Conservation (phyloP, 1,140 invertebrate genomes). For the Doryteuthis pealeii region DNA sequence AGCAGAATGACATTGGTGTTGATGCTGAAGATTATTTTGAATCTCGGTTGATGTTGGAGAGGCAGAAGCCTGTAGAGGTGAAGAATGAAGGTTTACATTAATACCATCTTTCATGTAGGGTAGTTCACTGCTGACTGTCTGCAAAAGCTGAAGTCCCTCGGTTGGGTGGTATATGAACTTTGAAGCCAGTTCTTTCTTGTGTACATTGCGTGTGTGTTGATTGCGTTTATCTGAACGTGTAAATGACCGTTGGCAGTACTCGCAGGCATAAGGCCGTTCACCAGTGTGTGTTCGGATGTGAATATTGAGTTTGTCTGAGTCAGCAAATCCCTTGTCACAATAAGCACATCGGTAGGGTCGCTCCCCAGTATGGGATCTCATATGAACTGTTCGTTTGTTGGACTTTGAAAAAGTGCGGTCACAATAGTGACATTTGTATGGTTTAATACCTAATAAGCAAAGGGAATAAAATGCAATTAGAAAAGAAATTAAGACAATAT, state of each 20-base stretch:
- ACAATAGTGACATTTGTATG: constrained; percentile 9
- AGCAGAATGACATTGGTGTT: no score
- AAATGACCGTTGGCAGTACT: neutral
- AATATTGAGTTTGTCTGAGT: neutral
- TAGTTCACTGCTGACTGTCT: neutral
- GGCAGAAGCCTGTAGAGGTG: no score
- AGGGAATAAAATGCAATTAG: neutral
- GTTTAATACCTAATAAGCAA: neutral
- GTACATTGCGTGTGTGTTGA: constrained; percentile 1
- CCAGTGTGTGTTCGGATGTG: constrained; percentile 5
- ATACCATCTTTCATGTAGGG: neutral
- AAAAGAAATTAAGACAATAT: no score
- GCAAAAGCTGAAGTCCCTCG: neutral
- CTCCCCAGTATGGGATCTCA: constrained; percentile 5
- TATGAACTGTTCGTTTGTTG: neutral
- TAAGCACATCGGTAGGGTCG: constrained; percentile 6
- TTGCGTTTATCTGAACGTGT: neutral
- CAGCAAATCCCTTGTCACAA: constrained; percentile 4
- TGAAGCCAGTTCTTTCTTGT: neutral
- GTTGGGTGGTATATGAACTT: neutral
- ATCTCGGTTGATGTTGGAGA: no score
- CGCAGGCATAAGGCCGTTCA: neutral
- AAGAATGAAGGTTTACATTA: no score
- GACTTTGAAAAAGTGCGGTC: constrained; percentile 5
- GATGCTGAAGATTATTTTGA: no score